phyloP scores from a whole-genome alignment of 2,797 vertebrate species.

The Spinus pinus region DNA sequence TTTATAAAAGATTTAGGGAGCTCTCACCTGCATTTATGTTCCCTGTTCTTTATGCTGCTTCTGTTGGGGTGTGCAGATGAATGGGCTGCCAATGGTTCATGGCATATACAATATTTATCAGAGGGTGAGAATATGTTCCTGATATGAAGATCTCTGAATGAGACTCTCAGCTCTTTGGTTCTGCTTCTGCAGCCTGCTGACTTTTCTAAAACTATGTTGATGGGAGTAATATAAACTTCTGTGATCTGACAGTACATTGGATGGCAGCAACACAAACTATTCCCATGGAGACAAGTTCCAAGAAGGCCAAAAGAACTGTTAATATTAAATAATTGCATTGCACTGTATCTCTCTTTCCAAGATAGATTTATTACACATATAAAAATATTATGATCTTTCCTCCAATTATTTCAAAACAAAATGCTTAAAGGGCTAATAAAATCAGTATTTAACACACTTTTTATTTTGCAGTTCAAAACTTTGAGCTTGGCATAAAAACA shows the following conservation, averaged over 20 bases:
- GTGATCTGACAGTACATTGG: neutral
- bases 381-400: slow-evolving; percentile 43
- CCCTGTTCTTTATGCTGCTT: neutral
- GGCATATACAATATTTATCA: neutral
- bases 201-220: neutral
- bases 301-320: neutral
- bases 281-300: neutral
- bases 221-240: neutral
- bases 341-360: neutral
- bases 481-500: slow-evolving; percentile 3
- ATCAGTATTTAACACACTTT: slow-evolving; percentile 44
- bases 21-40: neutral
- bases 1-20: neutral
- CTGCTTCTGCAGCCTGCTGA: neutral
- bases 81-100: neutral
- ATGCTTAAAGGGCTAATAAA: slow-evolving; percentile 56
- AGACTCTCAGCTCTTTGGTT: neutral
- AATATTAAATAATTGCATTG: slow-evolving; percentile 1
- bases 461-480: slow-evolving; percentile 48
- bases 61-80: neutral
- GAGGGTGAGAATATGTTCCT: neutral
- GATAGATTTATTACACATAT: slow-evolving; percentile 20
- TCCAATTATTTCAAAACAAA: slow-evolving; percentile 46
- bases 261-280: neutral
- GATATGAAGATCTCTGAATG: neutral